Conservation (phyloP, 2,113 vertebrate species). For the Tamias sibiricus region DNA sequence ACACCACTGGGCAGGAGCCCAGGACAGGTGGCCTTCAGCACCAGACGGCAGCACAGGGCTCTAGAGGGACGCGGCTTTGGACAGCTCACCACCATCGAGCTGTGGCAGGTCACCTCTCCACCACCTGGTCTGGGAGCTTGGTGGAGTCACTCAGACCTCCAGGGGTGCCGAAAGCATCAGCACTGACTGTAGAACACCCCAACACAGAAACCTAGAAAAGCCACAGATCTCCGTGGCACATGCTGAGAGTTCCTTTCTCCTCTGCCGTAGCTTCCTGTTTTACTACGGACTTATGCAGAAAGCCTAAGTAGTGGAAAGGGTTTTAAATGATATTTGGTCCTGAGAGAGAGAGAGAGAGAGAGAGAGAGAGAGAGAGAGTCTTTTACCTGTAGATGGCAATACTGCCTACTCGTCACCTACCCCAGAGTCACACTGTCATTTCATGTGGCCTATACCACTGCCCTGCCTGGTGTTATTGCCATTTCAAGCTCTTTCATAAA, state of each 20-base stretch:
- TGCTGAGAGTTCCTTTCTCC: not conserved
- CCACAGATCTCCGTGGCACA: not conserved
- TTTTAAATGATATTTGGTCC: conserved; percentile 4
- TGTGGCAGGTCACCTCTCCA: not conserved
- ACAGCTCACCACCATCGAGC: not conserved
- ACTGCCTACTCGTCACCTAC: not conserved
- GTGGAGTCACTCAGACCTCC: not conserved
- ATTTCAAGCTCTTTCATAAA: conserved; percentile 53
- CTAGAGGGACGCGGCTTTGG: not conserved
- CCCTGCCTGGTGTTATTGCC: not conserved
- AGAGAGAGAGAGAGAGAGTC: no score
- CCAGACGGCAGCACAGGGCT: not conserved
- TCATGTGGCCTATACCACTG: not conserved
- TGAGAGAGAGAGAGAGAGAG: no score
- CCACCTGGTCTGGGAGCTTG: not conserved
- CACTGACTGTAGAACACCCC: not conserved
- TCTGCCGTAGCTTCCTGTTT: not conserved
- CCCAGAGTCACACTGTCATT: not conserved
- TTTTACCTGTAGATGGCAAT: not conserved
- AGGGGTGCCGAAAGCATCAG: not conserved
- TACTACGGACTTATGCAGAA: not conserved
- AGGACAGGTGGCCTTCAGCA: no score
- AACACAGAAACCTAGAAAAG: not conserved
- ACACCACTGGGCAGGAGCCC: not conserved
- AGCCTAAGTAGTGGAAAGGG: not conserved